Evolutionary conservation across 2,797 vertebrate species (phyloP).

Genomic region (Sciurus vulgaris): DNA sequence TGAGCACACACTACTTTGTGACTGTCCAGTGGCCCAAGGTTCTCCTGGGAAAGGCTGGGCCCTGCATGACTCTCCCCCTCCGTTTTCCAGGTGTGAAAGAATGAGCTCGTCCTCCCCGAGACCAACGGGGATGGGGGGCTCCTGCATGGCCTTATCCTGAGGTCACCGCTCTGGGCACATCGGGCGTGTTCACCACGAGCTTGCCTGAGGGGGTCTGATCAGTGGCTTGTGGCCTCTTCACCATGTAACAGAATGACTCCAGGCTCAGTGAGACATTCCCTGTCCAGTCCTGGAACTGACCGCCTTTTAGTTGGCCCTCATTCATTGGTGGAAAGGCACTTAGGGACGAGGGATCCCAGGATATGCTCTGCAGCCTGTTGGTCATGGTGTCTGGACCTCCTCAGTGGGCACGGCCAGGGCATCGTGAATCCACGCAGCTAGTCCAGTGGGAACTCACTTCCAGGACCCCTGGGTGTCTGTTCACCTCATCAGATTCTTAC

Average conservation of each 20-base stretch:
- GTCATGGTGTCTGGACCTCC: no score
- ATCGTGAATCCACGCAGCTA: rapidly evolving
- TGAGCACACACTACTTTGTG: background rate
- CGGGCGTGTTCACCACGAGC: rapidly evolving
- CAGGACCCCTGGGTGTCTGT: background rate
- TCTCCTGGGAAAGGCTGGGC: rapidly evolving
- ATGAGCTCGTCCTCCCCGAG: background rate
- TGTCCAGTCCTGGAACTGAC: background rate
- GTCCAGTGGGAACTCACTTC: background rate
- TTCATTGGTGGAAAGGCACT: background rate
- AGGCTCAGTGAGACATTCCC: no score
- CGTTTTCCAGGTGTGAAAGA: background rate
- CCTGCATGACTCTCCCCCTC: background rate
- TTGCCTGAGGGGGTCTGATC: background rate
- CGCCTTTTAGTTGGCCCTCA: background rate
- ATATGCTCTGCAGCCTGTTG: rapidly evolving
- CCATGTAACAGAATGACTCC: background rate
- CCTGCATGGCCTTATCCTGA: rapidly evolving
- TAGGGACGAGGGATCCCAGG: background rate
- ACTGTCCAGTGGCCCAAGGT: no score
- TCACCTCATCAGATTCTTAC: rapidly evolving
- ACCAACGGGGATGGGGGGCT: background rate
- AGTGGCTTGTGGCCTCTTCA: background rate
- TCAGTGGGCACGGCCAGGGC: background rate
- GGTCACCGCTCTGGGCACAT: rapidly evolving